Conservation (phyloP, 2,888 invertebrate species). For the Ormia ochracea region DNA sequence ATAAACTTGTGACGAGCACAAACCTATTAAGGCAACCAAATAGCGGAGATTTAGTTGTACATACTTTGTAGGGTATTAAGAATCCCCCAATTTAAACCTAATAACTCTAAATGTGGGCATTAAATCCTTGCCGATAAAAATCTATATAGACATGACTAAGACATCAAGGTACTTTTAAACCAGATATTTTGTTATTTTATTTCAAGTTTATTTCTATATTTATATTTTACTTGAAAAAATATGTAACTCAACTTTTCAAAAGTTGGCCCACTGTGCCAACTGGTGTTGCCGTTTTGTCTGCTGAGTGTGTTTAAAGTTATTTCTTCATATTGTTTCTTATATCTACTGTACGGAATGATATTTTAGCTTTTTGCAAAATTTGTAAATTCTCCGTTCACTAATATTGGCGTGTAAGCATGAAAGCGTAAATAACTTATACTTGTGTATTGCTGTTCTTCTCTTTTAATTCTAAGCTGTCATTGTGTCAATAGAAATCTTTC, state of each 20-base stretch:
- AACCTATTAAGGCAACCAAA: no score
- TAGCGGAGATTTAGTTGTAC: no score
- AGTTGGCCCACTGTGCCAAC: slow-evolving; percentile 32
- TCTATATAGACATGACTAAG: no score
- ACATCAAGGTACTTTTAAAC: no score
- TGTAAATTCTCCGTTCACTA: background rate
- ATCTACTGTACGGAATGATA: background rate
- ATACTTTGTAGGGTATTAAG: no score
- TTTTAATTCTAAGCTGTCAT: slow-evolving; percentile 54
- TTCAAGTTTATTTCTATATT: no score
- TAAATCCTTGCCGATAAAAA: no score
- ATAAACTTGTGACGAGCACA: no score
- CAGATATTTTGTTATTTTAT: no score
- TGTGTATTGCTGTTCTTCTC: slow-evolving; percentile 7
- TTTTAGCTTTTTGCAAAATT: background rate
- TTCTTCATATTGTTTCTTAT: background rate
- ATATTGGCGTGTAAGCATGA: background rate
- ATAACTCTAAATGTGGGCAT: no score
- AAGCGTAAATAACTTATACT: background rate
- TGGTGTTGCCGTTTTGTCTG: slow-evolving; percentile 46
- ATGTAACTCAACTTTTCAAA: background rate
- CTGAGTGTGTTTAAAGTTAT: background rate
- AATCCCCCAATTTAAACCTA: no score
- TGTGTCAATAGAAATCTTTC: slow-evolving; percentile 58
- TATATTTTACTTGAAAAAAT: background rate